A percentile compares a stretch with the other conserved stretches of the same genome.
Evolutionary conservation across 2,113 vertebrate species (phyloP).

Genomic region (Pardalotus punctatus): DNA sequence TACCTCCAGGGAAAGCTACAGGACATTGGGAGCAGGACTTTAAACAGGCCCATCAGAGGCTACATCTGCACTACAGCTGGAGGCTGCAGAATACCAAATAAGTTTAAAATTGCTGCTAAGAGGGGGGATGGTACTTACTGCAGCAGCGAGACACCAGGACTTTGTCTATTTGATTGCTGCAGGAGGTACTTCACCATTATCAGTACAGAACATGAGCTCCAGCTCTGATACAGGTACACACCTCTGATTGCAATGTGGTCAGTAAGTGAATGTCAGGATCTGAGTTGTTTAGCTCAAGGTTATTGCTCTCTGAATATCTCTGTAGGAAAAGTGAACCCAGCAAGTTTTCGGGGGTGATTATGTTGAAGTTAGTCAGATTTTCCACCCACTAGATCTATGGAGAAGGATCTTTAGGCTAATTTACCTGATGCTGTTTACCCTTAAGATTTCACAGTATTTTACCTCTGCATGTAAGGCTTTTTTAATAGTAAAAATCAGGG

Average conservation of each 20-base stretch:
- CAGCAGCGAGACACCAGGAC: neutral
- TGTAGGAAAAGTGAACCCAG: neutral
- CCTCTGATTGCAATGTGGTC: neutral
- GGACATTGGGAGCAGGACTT: neutral
- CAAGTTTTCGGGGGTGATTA: neutral
- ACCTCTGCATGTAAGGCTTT: neutral
- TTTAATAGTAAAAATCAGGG: neutral
- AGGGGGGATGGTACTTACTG: neutral
- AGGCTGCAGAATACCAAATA: neutral
- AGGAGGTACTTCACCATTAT: neutral
- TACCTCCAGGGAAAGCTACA: neutral
- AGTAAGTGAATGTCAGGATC: neutral
- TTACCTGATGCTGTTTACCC: neutral
- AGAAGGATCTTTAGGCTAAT: neutral
- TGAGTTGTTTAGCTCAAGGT: neutral
- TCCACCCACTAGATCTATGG: neutral
- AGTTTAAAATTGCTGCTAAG: neutral
- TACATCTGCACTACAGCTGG: conserved; percentile 37
- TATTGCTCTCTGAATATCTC: neutral
- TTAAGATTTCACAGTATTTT: neutral
- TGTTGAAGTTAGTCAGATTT: neutral
- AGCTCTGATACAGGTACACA: neutral
- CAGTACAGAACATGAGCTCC: neutral
- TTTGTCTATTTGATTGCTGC: neutral
- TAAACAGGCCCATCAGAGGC: neutral